phyloP scores from a whole-genome alignment of 2,888 invertebrate species.

The Mythimna albipuncta region DNA sequence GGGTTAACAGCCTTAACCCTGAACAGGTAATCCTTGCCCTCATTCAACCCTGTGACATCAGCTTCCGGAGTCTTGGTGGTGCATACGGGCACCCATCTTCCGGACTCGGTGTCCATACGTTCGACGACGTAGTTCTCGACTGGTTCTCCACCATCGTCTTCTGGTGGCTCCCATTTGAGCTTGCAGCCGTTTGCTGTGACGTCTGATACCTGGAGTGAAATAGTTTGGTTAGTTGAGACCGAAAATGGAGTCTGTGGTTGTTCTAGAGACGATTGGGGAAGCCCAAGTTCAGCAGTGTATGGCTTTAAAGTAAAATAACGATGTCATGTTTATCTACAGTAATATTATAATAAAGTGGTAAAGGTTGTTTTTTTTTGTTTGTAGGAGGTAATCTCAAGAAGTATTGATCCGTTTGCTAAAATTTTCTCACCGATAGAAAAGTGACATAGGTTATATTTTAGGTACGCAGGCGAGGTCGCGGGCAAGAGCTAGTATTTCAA shows the following conservation, averaged over 20 bases:
- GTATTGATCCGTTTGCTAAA: no score
- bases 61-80: slow-evolving; percentile 94
- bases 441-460: no score
- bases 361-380: no score
- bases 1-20: slow-evolving; percentile 99
- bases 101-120: slow-evolving; percentile 98
- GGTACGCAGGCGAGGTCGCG: no score
- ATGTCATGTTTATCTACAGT: no score
- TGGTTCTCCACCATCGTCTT: slow-evolving; percentile 99
- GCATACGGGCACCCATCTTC: slow-evolving; percentile 97
- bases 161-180: slow-evolving; percentile 98
- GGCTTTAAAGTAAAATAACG: no score
- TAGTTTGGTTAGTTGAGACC: background rate
- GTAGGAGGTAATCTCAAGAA: no score
- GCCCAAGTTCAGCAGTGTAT: no score
- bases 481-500: no score
- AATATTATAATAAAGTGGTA: no score
- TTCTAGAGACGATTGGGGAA: no score
- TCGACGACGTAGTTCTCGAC: slow-evolving; percentile 98
- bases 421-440: no score
- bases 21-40: slow-evolving; percentile 99
- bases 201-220: slow-evolving; percentile 91
- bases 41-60: slow-evolving; percentile 97
- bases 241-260: background rate
- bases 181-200: slow-evolving; percentile 98